Base-by-base conservation (phyloP, 2,797 vertebrate species). In the Rhadinocentrus ornatus region DNA sequence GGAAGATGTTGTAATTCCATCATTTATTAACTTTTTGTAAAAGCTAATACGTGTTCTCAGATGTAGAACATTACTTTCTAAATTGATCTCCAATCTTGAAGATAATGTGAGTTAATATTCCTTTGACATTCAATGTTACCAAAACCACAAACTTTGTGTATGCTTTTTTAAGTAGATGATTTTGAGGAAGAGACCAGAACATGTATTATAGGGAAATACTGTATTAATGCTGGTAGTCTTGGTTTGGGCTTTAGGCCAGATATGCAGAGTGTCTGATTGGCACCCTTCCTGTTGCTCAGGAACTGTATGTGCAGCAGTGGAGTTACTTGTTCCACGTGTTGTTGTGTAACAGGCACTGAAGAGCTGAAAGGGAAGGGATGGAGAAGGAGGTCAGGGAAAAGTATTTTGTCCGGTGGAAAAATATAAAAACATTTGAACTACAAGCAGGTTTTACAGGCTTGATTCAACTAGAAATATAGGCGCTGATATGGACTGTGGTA, bases 221-320 rank as follows among this genome's bases (percentile, higher is more conserved):
- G 69, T 62, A 46, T 44, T 18, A 34, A 55, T 67, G 5, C 46
- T 13, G 46, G 58, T 60, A 39, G 74, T 53, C 61, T 77, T 70
- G 15, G 9, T 34, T 63, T 7, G 7, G 74, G 69, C 72, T 1
- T 58, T 60, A 5, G 37, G 71, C 69, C 86, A 88, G 22, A 71
- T 55, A 77, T 67, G 77, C 81, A 78, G 68, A 84, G 69, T 50
- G 74, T 70, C 64, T 32, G 81, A 82, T 53, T 64, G 13, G 0
- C n/a, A 76, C 73, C n/a, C n/a, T 82, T 86, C 77, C 86, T 32
- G 27, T 84, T 69, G 64, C 54, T 73, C 63, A 52, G 71, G 70
- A 67, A 68, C 79, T 46, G 48, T 57, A 65, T 75, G 64, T 64
- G 75, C 68, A 46, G 69, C 41, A 18, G 41, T 16, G 66, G 73